Conservation (phyloP, 2,113 vertebrate genomes). For the Rhipidura dahli region DNA sequence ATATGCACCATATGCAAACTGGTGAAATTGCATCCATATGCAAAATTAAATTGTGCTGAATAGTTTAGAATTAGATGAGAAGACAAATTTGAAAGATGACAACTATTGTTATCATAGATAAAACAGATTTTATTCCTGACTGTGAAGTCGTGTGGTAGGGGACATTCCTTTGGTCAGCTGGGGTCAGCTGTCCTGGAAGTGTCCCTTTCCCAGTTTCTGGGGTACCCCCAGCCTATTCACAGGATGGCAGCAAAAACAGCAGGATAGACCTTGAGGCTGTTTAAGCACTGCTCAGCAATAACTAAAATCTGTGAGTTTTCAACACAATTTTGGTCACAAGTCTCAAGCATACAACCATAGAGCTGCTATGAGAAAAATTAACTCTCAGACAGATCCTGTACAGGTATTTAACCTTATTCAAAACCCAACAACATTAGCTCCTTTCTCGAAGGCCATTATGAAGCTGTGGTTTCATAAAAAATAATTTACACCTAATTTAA, state of each 20-base stretch:
- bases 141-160: fast-evolving
- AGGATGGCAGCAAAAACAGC: fast-evolving
- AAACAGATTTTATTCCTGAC: neutral
- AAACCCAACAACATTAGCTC: neutral
- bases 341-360: neutral
- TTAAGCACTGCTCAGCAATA: neutral
- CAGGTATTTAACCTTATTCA: neutral
- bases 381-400: neutral
- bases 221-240: fast-evolving
- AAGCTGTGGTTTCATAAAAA: neutral
- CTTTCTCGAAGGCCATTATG: neutral
- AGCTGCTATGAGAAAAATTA: neutral
- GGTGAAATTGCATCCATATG: neutral
- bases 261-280: neutral
- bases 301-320: neutral
- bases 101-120: neutral
- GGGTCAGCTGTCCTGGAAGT: neutral
- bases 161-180: neutral
- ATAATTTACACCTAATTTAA: neutral
- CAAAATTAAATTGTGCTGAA: neutral
- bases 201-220: neutral
- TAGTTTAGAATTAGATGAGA: neutral
- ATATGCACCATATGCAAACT: neutral
- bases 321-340: neutral
- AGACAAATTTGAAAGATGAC: neutral